Evolutionary conservation across 2,113 vertebrate genomes (phyloP), one percentile per base, ranked within the genome.

Genomic region (Peromyscus polionotus): DNA sequence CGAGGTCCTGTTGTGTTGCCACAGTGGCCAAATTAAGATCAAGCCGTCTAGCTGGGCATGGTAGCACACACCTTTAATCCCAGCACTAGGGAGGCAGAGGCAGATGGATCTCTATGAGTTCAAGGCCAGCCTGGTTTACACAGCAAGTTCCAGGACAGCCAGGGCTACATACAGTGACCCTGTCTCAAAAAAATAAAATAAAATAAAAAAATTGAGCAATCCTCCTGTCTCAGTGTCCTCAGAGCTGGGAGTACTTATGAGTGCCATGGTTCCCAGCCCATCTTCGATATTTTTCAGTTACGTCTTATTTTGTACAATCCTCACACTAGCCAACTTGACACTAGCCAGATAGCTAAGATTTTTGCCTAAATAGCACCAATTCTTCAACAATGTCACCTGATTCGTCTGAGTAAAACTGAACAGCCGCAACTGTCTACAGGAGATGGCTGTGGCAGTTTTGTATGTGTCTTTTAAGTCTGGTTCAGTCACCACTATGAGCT

Each of bases 381-480:
- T 73, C 45, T 94, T 86, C 72, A 87, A 75, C 31, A 45, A 6
- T 1, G 65, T 85, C 17, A 14, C 54, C 12, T 51, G 5, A 14
- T 45, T 79, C 39, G 3, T 68, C 63, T 75, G 68, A 92, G 90
- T 94, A 88, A 85, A 94, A 81, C 16, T 19, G 24, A 90, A 73
- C 61, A 89, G 67, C 42, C 57, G 7, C 9, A n/a, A 19, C 31
- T 57, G 45, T 81, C 68, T 79, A 61, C 42, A 51, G 24, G 45
- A 91, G 19, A 70, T 93, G 57, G 7, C 8, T 31, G 75, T 2
- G 59, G 24, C n/a, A 13, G 31, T 63, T 92, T 88, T 95, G 39
- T 31, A 26, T 2, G 3, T 31, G 45, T 42, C 86, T 70, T 42
- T 1, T 88, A 77, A 24, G 76, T 92, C 94, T 19, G 87, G 77